Evolutionary conservation across 2,797 vertebrate genomes (phyloP).

Genomic region (Pseudotriccus pelzelni): DNA sequence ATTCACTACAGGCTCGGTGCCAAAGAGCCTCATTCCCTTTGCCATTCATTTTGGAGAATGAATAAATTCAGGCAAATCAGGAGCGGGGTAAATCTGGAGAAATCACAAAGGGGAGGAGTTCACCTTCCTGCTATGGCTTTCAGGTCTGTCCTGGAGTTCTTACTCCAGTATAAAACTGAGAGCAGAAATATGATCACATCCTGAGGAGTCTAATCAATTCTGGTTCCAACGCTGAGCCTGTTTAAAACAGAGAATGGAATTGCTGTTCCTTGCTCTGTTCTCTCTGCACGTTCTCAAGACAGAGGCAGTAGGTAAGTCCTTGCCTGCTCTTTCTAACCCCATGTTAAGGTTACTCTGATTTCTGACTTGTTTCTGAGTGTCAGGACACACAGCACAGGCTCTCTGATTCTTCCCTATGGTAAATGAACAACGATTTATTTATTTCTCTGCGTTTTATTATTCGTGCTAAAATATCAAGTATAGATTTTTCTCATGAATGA

Average conservation of each 20-base stretch:
- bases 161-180: slow-evolving; percentile 67
- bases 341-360: neutral
- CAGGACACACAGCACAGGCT: neutral
- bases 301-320: slow-evolving; percentile 60
- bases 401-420: neutral
- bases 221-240: slow-evolving; percentile 19
- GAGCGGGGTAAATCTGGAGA: slow-evolving; percentile 48
- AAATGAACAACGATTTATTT: neutral
- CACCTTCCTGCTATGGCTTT: slow-evolving; percentile 58
- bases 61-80: slow-evolving; percentile 43
- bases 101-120: slow-evolving; percentile 69
- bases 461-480: neutral
- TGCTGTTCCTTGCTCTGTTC: slow-evolving; percentile 30
- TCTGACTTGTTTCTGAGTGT: neutral
- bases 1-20: neutral
- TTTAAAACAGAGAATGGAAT: slow-evolving; percentile 53
- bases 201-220: slow-evolving; percentile 38
- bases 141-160: slow-evolving; percentile 52
- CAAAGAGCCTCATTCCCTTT: neutral
- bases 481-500: neutral
- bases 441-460: neutral
- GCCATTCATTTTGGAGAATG: neutral
- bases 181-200: slow-evolving; percentile 55
- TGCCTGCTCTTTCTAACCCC: slow-evolving; percentile 12
- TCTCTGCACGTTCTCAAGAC: slow-evolving; percentile 38